Conservation (phyloP, 2,797 vertebrate genomes). For the Sebastes kiyomatsui region DNA sequence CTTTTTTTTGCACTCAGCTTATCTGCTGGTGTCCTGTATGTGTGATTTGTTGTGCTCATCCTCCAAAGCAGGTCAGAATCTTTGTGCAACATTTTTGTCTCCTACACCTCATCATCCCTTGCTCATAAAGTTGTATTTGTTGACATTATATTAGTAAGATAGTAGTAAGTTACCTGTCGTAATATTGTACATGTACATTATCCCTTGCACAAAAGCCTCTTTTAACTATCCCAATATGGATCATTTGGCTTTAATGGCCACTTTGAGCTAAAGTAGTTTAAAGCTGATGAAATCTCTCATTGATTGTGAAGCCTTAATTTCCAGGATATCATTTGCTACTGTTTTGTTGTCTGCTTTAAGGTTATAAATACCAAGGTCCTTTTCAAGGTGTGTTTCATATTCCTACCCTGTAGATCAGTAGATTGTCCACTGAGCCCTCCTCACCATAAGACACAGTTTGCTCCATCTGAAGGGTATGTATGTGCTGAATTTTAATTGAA, state of each 20-base stretch:
- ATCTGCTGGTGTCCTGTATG: neutral
- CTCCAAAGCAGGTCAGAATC: neutral
- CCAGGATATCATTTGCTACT: neutral
- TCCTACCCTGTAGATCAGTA: conserved; percentile 35
- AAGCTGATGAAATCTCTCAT: neutral
- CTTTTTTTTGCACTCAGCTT: neutral
- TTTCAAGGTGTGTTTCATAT: conserved; percentile 11
- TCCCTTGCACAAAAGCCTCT: neutral
- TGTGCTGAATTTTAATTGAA: conserved; percentile 27
- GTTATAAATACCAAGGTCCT: neutral
- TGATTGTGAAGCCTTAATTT: neutral
- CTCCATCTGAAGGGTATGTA: conserved; percentile 19
- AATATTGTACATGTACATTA: neutral
- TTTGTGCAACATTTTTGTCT: neutral
- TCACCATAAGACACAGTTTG: neutral
- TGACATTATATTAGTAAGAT: neutral
- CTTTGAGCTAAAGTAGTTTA: neutral
- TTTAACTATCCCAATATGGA: neutral
- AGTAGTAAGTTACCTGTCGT: neutral
- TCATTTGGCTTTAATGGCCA: neutral
- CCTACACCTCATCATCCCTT: neutral
- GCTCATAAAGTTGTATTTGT: neutral
- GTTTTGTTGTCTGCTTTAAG: neutral
- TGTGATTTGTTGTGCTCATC: neutral
- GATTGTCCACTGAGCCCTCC: conserved; percentile 10